Base-by-base conservation (phyloP, 2,888 invertebrate genomes). In the Sarcophaga subvicina region DNA sequence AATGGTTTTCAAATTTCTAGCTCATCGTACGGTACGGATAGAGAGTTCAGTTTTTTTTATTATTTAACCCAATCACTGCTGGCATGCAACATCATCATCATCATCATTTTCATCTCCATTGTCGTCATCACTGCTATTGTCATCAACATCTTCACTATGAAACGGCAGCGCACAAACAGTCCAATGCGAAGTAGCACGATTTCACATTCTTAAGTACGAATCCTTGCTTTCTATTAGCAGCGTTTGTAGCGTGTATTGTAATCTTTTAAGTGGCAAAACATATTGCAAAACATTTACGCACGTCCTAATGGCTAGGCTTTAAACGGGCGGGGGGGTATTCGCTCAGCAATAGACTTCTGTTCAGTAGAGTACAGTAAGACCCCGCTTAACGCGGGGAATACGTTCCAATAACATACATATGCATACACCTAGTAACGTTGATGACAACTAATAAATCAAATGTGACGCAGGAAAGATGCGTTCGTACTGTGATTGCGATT, bases 1-100 rank as follows among this genome's bases (percentile, higher is more conserved):
- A 84, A 87, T 82, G 87, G 81, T 78, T 79, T 82, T 49, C 54
- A 67, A 59, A 79, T 79, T 60, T 75, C n/a, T 76, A n/a, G 20
- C 67, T 63, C n/a, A 66, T 25, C 47, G 47, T 47, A 69, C 17
- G 45, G 37, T 22, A 22, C 22, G 22, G 22, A 22, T 22, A 47
- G 73, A 47, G 25, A 20, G 1, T 63, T 49, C 49, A 60, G 37
- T n/a, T 66, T 66, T 59, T 45, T 20, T 54, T 80, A 47, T 71
- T 80, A 63, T 83, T 80, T 69, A 80, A 77, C 69, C 27, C 75
- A 77, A 86, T 83, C 82, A 76, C 64, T 47, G 78, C 62, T 64
- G 14, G 14, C 49, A 37, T 37, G 2, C 10, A 60, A 6, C 54
- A 76, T 59, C 60, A 80, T 72, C 37, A 37, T 37, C 37, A 37